Evolutionary conservation across 2,113 vertebrate genomes (phyloP).

Genomic region (Dendrocopos noguchii): DNA sequence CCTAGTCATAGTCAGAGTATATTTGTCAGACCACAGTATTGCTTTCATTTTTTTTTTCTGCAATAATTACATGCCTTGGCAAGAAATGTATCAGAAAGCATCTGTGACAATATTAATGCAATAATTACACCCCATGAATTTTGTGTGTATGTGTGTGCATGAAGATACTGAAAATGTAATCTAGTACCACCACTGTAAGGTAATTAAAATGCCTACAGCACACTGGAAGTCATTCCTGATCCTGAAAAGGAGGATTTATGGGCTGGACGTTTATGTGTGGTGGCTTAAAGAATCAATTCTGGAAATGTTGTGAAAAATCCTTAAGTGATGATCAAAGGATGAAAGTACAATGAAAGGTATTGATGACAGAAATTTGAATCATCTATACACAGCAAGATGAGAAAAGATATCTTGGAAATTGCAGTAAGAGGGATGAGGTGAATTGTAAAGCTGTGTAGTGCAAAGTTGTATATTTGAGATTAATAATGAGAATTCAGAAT

Average conservation of each 20-base stretch:
- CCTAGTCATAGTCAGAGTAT: no score
- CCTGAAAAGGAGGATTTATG: neutral
- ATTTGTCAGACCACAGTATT: no score
- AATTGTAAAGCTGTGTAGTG: neutral
- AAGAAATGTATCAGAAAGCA: no score
- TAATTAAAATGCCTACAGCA: neutral
- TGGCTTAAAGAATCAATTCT: neutral
- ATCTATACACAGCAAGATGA: neutral
- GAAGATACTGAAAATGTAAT: neutral
- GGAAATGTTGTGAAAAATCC: neutral
- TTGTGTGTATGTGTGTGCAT: neutral
- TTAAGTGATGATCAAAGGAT: neutral
- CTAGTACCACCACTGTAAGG: neutral
- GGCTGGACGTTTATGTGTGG: neutral
- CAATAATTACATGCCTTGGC: no score
- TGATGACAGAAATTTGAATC: neutral
- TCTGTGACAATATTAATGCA: no score
- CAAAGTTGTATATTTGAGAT: neutral
- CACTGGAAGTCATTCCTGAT: neutral
- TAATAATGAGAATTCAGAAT: neutral
- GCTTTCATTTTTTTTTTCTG: no score
- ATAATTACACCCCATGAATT: no score
- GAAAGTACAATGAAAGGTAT: neutral
- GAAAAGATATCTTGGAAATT: neutral
- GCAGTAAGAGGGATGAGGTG: neutral